Base-by-base conservation (phyloP, 2,888 invertebrate species). In the Yponomeuta sedellus region DNA sequence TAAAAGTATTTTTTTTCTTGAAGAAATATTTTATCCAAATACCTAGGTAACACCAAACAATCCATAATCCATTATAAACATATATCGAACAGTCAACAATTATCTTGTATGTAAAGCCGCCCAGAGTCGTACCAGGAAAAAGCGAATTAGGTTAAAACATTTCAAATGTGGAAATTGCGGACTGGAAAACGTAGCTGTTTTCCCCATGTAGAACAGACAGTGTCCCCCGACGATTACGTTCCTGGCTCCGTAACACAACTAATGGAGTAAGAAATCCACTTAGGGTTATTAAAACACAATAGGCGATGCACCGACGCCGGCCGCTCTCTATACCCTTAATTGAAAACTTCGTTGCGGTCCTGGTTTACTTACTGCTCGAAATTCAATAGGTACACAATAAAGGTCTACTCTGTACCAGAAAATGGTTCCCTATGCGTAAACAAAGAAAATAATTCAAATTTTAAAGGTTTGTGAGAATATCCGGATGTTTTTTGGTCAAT, bases 211-310 rank as follows among this genome's bases (percentile, higher is more conserved):
- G 44, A 52, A 16, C 44, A 52, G 16, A 52, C 12, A 52, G 44
- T 52, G 44, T 52, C 44, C 44, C 44, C 44, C 12, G 44, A 52
- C 44, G 12, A 52, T 16, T 16, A 16, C 44, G 67, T 66, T 64
- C 69, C 68, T 59, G 20, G 68, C 69, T 71, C 70, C 70, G 67
- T 72, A 68, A 64, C 67, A 65, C 67, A 73, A 76, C 73, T 72
- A 78, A 78, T 78, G 71, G 72, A 81, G 78, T 80, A 78, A 80
- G 79, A 79, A 78, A 77, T 80, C 79, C 83, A 86, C 83, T 88
- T 81, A 80, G 77, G 80, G 78, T 83, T 85, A 86, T 86, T 85
- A 86, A 85, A 86, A 82, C 78, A 81, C 82, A 82, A 85, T 81
- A 84, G 80, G 79, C 59, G 67, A 57, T 58, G 71, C 72, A 74